phyloP scores from a whole-genome alignment of 1,140 invertebrate species.

The Dufourea novaeangliae region DNA sequence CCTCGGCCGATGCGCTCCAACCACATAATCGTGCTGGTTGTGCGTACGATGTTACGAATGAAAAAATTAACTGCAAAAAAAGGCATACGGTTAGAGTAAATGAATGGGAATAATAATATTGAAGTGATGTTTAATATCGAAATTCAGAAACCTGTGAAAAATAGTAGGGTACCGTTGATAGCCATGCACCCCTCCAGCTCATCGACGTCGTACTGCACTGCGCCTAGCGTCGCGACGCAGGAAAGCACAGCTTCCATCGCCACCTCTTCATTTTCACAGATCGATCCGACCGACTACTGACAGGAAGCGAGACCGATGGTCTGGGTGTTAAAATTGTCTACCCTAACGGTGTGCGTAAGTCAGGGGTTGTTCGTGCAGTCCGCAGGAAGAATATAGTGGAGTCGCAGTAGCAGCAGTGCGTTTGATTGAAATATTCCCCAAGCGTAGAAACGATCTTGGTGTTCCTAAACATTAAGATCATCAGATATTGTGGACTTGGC shows the following conservation, averaged over 20 bases:
- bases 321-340: constrained; percentile 24
- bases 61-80: neutral
- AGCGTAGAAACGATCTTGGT: too few species aligned
- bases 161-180: neutral
- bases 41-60: neutral
- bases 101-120: too few species aligned
- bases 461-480: neutral
- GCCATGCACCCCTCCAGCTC: neutral
- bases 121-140: too few species aligned
- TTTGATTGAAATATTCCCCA: neutral
- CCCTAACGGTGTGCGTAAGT: neutral
- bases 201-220: constrained; percentile 34
- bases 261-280: constrained; percentile 38
- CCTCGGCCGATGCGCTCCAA: constrained; percentile 1
- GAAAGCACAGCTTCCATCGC: constrained; percentile 52
- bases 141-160: too few species aligned
- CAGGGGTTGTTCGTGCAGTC: neutral
- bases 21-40: neutral
- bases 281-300: constrained; percentile 56
- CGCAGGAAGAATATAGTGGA: neutral
- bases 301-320: constrained; percentile 34
- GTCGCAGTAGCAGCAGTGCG: neutral
- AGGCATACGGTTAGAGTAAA: too few species aligned
- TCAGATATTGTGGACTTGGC: too few species aligned
- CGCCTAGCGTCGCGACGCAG: constrained; percentile 44